Conservation (phyloP, 2,113 vertebrate species). For the Phoxinus phoxinus region DNA sequence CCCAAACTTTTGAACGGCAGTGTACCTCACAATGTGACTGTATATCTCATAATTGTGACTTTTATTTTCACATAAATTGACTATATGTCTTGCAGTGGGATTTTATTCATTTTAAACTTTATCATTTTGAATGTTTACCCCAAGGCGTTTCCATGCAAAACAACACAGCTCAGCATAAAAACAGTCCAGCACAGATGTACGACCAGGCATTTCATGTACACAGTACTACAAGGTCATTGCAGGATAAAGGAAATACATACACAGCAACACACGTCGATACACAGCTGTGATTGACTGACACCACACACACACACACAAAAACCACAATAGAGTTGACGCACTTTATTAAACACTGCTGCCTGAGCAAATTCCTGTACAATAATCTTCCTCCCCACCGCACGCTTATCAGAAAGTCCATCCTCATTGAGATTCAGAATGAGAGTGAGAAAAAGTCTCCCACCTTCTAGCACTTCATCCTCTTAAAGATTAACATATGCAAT, state of each 20-base stretch:
- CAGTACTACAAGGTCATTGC: not conserved
- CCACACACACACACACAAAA: not conserved
- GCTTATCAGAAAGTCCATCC: conserved; percentile 32
- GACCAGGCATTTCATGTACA: not conserved
- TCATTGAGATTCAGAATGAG: conserved; percentile 48
- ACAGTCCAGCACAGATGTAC: not conserved
- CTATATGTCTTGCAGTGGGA: not conserved
- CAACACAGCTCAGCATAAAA: not conserved
- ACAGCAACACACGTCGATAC: not conserved
- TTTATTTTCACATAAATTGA: not conserved
- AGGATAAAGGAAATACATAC: not conserved
- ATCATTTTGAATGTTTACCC: not conserved
- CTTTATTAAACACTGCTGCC: not conserved
- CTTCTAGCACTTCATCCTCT: conserved; percentile 46
- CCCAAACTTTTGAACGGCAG: not conserved
- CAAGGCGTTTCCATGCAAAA: not conserved
- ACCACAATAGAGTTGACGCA: not conserved
- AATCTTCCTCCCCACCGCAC: conserved; percentile 17
- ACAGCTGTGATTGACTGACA: not conserved
- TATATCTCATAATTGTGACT: not conserved
- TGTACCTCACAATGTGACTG: not conserved
- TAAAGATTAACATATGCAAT: conserved; percentile 71
- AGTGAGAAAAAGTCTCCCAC: conserved; percentile 19
- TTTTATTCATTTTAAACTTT: not conserved
- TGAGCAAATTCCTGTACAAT: conserved; percentile 12